These are phyloP conservation scores for Pediacus dermestoides DNA, from an alignment of 2,888 invertebrate species.

Conservation along the genomic window DNA sequence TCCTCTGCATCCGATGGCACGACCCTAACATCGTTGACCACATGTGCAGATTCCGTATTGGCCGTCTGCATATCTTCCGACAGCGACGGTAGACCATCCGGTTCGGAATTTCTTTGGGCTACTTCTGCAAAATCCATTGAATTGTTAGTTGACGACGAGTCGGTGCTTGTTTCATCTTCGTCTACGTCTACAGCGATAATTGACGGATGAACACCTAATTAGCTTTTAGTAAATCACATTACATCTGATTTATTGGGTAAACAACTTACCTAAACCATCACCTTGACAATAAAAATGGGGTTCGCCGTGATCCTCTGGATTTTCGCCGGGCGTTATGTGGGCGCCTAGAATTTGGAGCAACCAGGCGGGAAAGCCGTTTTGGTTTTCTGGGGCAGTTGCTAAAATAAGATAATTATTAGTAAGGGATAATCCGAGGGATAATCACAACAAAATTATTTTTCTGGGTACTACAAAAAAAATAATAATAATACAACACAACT, in stretches of 20 bases:
- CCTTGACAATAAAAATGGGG: conserved; percentile 49
- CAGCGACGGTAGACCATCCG: conserved; percentile 3
- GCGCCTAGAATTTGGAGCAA: conserved; percentile 41
- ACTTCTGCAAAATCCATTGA: conserved; percentile 4
- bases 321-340: conserved; percentile 13
- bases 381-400: conserved; percentile 7
- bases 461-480: no score
- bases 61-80: not conserved
- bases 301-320: conserved; percentile 34
- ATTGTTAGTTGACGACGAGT: not conserved
- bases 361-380: conserved; percentile 45
- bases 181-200: conserved; percentile 40
- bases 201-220: conserved; percentile 46
- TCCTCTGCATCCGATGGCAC: conserved; percentile 20
- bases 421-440: no score
- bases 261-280: conserved; percentile 43
- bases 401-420: no score
- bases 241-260: not conserved
- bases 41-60: not conserved
- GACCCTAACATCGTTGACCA: not conserved
- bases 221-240: not conserved
- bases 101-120: conserved; percentile 4
- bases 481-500: no score
- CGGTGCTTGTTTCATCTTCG: conserved; percentile 25
- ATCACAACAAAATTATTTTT: no score